These are phyloP conservation scores for Tholera decimalis DNA, from an alignment of 2,888 invertebrate genomes.

Conservation along the genomic window DNA sequence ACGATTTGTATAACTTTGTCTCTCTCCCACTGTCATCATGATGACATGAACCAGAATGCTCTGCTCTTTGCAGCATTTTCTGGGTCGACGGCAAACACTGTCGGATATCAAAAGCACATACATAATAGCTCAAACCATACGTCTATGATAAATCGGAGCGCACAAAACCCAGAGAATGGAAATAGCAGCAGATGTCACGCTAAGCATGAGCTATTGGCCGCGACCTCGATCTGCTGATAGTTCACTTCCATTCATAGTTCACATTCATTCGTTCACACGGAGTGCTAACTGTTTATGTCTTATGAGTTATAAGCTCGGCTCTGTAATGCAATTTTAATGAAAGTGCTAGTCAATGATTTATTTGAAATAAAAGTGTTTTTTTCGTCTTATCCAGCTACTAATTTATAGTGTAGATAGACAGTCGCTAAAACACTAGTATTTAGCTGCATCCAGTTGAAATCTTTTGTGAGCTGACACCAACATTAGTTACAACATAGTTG, in stretches of 20 bases:
- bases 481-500: no score
- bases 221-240: conserved; percentile 39
- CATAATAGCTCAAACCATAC: conserved; percentile 38
- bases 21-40: no score
- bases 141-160: conserved; percentile 53
- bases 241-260: conserved; percentile 43
- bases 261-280: conserved; percentile 43
- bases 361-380: no score
- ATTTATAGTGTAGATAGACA: no score
- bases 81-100: neutral
- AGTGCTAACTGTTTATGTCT: neutral
- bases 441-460: no score
- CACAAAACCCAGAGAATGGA: conserved; percentile 48
- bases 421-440: no score
- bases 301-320: neutral
- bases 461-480: no score
- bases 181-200: conserved; percentile 45
- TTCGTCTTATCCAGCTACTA: no score
- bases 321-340: conserved; percentile 13
- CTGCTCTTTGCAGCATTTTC: neutral
- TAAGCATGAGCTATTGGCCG: conserved; percentile 56
- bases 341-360: no score
- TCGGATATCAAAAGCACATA: conserved; percentile 34
- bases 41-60: no score
- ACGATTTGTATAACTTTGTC: no score